phyloP scores from a whole-genome alignment of 2,888 invertebrate genomes.

The Ochropacha duplaris region DNA sequence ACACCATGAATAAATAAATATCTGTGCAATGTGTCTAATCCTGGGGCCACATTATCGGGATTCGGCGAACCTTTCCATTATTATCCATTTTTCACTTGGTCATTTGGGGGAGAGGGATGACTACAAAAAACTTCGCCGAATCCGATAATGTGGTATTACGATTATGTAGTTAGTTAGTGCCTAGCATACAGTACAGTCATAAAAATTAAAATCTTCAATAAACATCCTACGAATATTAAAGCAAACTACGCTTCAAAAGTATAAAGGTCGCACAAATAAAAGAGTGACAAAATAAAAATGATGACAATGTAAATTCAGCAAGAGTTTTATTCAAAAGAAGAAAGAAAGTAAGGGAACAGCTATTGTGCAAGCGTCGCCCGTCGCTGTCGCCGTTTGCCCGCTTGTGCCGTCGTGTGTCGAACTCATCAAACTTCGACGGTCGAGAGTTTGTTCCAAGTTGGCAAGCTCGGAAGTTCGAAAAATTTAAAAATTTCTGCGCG shows the following conservation, averaged over 20 bases:
- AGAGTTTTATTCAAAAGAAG: conserved; percentile 50
- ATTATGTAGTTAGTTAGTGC: no score
- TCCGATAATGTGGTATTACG: no score
- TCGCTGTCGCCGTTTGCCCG: conserved; percentile 28
- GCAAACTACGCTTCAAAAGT: conserved; percentile 4
- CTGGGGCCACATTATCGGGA: no score
- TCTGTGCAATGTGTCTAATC: no score
- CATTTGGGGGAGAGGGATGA: no score
- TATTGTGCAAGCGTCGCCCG: conserved; percentile 45
- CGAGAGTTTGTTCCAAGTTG: conserved; percentile 44
- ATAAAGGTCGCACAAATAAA: conserved; percentile 8
- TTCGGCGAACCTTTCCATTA: no score
- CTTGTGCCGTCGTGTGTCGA: conserved; percentile 60
- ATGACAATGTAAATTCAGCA: conserved; percentile 42
- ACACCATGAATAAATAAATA: no score
- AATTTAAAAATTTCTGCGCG: conserved; percentile 46
- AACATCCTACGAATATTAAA: not conserved
- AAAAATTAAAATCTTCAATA: no score
- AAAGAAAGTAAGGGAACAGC: conserved; percentile 39
- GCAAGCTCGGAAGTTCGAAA: conserved; percentile 46
- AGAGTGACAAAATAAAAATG: conserved; percentile 32
- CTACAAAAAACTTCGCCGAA: no score
- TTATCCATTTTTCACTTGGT: no score
- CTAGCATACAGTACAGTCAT: no score
- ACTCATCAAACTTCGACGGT: conserved; percentile 65